Conservation (phyloP, 2,888 invertebrate species). For the Drosophila phalerata region DNA sequence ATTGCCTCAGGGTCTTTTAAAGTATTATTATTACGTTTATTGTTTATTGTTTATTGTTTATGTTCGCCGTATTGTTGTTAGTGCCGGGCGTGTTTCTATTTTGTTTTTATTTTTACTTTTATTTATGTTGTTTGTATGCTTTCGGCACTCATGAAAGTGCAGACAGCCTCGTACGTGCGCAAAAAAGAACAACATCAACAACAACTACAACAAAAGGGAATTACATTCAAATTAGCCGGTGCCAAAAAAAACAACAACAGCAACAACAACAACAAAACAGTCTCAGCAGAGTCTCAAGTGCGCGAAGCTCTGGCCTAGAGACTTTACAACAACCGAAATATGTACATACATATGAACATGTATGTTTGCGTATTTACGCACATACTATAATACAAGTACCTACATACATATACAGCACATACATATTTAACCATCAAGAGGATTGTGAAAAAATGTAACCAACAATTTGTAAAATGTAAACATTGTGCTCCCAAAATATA, state of each 20-base stretch:
- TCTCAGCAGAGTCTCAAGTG: conserved; percentile 37
- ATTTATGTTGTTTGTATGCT: conserved; percentile 65
- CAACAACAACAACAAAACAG: background rate
- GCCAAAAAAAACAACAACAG: background rate
- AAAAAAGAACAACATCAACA: conserved; percentile 30
- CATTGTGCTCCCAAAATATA: conserved; percentile 45
- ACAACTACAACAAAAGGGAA: conserved; percentile 38
- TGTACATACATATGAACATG: too few species aligned
- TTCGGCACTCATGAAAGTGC: conserved; percentile 53
- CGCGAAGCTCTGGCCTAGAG: conserved; percentile 15
- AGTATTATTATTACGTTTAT: conserved; percentile 51
- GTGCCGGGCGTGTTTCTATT: conserved; percentile 46
- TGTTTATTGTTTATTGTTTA: conserved; percentile 58
- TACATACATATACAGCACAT: background rate
- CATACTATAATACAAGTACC: conserved; percentile 11
- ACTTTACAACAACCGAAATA: conserved; percentile 57
- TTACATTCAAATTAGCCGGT: conserved; percentile 71
- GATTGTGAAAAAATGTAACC: conserved; percentile 50
- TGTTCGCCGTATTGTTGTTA: conserved; percentile 48
- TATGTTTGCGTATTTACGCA: conserved; percentile 14
- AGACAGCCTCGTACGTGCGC: conserved; percentile 60
- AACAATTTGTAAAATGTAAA: conserved; percentile 45
- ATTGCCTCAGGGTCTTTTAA: conserved; percentile 33
- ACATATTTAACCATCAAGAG: conserved; percentile 29
- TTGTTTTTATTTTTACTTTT: conserved; percentile 34